These are phyloP conservation scores for Scytalopus superciliaris DNA, from an alignment of 2,113 vertebrate genomes.

Conservation along the genomic window DNA sequence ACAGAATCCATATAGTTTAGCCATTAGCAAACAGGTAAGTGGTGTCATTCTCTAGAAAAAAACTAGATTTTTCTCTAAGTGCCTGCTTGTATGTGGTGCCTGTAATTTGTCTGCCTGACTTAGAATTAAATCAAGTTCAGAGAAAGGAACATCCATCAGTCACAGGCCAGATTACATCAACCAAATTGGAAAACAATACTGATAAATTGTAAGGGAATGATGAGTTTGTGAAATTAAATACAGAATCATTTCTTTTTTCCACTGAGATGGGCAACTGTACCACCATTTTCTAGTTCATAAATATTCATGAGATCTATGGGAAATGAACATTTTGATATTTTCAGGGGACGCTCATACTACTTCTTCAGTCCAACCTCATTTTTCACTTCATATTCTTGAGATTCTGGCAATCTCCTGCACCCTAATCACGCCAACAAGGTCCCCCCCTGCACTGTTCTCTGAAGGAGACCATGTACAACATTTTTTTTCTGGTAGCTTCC, in stretches of 20 bases:
- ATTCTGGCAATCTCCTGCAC: not conserved
- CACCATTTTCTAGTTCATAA: not conserved
- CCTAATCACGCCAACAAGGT: not conserved
- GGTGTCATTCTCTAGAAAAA: not conserved
- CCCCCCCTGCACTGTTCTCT: not conserved
- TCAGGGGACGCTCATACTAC: rapidly evolving
- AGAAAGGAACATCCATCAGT: not conserved
- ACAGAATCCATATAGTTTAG: not conserved
- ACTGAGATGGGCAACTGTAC: not conserved
- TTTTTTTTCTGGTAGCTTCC: not conserved
- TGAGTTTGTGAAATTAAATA: not conserved
- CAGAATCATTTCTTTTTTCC: not conserved
- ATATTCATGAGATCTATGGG: not conserved
- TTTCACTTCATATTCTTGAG: not conserved
- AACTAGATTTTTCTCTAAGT: not conserved
- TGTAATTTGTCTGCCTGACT: slow-evolving; percentile 1
- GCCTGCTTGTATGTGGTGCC: not conserved
- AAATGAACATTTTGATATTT: not conserved
- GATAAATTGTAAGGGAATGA: not conserved
- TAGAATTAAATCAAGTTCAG: slow-evolving; percentile 20
- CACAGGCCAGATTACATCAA: not conserved
- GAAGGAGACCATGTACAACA: not conserved
- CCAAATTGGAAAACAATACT: not conserved
- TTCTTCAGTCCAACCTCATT: not conserved
- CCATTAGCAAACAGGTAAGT: not conserved